Evolutionary conservation across 2,888 invertebrate genomes (phyloP).

Genomic region (Trachelus iudaicus): DNA sequence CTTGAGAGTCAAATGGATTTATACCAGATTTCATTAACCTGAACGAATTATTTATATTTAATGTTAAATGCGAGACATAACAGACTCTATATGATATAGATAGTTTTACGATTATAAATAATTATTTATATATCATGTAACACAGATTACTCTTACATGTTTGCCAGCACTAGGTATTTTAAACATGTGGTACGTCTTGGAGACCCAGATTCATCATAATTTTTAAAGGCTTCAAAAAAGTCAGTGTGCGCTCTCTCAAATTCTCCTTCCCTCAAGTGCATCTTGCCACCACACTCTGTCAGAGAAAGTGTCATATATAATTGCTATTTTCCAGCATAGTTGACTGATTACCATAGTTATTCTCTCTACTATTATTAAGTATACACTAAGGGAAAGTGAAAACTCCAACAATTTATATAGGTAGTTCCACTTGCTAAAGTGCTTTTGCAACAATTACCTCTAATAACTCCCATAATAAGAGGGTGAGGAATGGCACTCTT

Average conservation of each 20-base stretch:
- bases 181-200: slow-evolving; percentile 96
- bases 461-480: slow-evolving; percentile 98
- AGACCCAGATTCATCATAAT: slow-evolving; percentile 99
- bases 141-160: slow-evolving; percentile 80
- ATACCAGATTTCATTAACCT: slow-evolving; percentile 99
- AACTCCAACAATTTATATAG: too few relatives aligned
- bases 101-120: not conserved
- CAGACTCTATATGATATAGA: not conserved
- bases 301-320: slow-evolving; percentile 20
- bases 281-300: slow-evolving; percentile 97
- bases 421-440: not conserved
- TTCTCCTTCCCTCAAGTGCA: slow-evolving; percentile 98
- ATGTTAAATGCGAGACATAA: not conserved
- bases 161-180: slow-evolving; percentile 97
- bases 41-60: slow-evolving; percentile 29
- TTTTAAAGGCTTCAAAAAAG: slow-evolving; percentile 99
- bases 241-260: slow-evolving; percentile 99
- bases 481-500: slow-evolving; percentile 99
- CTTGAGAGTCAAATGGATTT: slow-evolving; percentile 99
- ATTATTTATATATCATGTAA: not conserved
- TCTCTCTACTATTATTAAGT: too few relatives aligned
- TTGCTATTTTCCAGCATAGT: not conserved
- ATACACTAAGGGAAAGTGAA: too few relatives aligned
- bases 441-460: slow-evolving; percentile 74
- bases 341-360: not conserved